Percentiles rank a stretch among this genome's conserved stretches.
Evolutionary conservation across 2,888 invertebrate species (phyloP).

Genomic region (Leistus spinibarbis): DNA sequence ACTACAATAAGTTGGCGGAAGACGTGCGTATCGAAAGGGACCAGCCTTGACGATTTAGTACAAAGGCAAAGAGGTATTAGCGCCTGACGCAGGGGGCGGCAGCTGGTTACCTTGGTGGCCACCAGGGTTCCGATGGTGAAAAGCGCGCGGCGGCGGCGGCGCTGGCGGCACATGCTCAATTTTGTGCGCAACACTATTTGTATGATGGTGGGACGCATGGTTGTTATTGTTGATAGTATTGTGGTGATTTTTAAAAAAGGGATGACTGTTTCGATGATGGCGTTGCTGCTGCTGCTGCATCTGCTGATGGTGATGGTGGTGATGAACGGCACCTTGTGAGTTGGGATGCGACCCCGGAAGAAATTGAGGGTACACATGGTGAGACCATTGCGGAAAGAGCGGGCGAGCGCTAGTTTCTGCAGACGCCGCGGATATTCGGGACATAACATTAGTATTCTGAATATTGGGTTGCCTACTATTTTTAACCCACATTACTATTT

Average conservation of each 20-base stretch:
- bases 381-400: slow-evolving; percentile 93
- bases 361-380: slow-evolving; percentile 94
- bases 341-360: slow-evolving; percentile 88
- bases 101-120: slow-evolving; percentile 28
- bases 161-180: slow-evolving; percentile 6
- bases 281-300: slow-evolving; percentile 60
- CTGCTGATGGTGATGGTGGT: slow-evolving; percentile 55
- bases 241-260: slow-evolving; percentile 62
- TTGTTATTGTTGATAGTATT: slow-evolving; percentile 64
- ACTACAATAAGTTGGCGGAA: not conserved
- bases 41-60: slow-evolving; percentile 7
- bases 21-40: slow-evolving; percentile 1
- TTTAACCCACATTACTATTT: not conserved
- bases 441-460: not conserved
- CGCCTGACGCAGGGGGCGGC: not conserved
- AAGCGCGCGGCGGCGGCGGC: slow-evolving; percentile 25
- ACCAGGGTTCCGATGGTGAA: slow-evolving; percentile 28
- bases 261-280: slow-evolving; percentile 59
- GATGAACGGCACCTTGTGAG: slow-evolving; percentile 62
- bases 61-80: not conserved
- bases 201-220: slow-evolving; percentile 64
- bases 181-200: slow-evolving; percentile 44
- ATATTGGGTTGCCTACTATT: not conserved
- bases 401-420: slow-evolving; percentile 72
- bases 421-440: slow-evolving; percentile 39